Evolutionary conservation across 2,888 invertebrate genomes (phyloP).

Genomic region (Pseudolycoriella hygida): DNA sequence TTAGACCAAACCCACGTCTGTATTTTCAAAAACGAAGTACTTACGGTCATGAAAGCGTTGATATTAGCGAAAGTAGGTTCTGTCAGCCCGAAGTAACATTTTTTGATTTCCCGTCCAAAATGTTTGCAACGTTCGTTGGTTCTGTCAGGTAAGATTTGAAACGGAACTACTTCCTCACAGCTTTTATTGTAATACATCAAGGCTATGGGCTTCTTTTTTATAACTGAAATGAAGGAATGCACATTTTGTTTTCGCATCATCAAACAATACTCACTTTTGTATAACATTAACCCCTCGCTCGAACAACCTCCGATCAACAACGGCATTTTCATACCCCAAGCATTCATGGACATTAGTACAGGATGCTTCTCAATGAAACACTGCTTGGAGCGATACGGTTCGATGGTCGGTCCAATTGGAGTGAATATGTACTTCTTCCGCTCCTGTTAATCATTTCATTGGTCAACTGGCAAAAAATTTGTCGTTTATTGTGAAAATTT

Average conservation of each 20-base stretch:
- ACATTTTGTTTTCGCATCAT: no score
- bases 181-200: not conserved
- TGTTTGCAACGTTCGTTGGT: slow-evolving; percentile 15
- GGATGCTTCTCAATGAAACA: slow-evolving; percentile 19
- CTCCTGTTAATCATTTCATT: slow-evolving; percentile 9
- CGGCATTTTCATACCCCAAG: slow-evolving; percentile 24
- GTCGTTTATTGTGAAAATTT: no score
- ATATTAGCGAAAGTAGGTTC: slow-evolving; percentile 6
- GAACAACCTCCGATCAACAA: slow-evolving; percentile 24
- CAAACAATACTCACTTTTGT: slow-evolving; percentile 16
- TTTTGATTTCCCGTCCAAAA: slow-evolving; percentile 17
- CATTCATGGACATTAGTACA: slow-evolving; percentile 15
- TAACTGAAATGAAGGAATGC: not conserved
- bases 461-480: no score
- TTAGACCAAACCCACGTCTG: no score
- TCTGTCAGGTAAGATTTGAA: slow-evolving; percentile 9
- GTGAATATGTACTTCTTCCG: slow-evolving; percentile 18
- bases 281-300: slow-evolving; percentile 23
- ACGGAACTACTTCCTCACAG: slow-evolving; percentile 1
- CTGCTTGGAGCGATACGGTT: slow-evolving; percentile 22
- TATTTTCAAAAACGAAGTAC: not conserved
- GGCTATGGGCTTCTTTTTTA: slow-evolving; percentile 2
- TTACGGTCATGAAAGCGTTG: slow-evolving; percentile 2
- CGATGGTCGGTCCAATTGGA: slow-evolving; percentile 24
- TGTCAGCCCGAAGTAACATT: slow-evolving; percentile 19